Percentiles rank a stretch among this genome's conserved stretches.
Conservation (phyloP, 2,797 vertebrate genomes). For the Botia almorhae region DNA sequence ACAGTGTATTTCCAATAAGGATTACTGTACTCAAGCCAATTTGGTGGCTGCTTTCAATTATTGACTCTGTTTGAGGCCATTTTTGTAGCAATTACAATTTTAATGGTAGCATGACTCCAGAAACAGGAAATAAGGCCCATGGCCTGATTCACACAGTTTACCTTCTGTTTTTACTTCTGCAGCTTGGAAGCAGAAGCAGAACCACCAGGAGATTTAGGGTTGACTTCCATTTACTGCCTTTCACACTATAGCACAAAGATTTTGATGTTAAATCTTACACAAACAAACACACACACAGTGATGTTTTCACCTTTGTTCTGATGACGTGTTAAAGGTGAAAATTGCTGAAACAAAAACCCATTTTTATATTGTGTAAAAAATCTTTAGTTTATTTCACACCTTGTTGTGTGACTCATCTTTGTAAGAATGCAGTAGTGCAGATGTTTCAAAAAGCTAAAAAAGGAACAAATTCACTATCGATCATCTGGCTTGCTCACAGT, state of each 20-base stretch:
- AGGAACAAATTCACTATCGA: conserved; percentile 2
- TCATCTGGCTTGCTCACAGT: not conserved
- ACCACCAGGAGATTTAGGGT: not conserved
- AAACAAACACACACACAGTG: not conserved
- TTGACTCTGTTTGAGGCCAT: conserved; percentile 46
- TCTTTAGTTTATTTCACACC: conserved; percentile 19
- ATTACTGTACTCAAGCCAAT: conserved; percentile 48
- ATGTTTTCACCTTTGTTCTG: not conserved
- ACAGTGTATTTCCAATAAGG: conserved; percentile 47
- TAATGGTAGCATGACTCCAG: conserved; percentile 44
- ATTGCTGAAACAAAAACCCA: not conserved
- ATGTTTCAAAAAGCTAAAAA: not conserved
- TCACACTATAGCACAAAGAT: not conserved
- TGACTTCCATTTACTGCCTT: not conserved
- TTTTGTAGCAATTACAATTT: conserved; percentile 37
- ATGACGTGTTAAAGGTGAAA: not conserved
- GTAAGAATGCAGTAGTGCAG: not conserved
- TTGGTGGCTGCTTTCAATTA: conserved; percentile 35
- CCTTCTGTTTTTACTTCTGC: conserved; percentile 29
- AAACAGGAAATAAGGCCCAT: conserved; percentile 40
- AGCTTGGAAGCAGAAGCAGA: not conserved
- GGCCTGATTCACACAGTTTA: conserved; percentile 25
- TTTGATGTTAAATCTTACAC: not conserved
- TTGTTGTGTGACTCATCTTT: not conserved
- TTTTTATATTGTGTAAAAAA: not conserved